Evolutionary conservation across 1,140 invertebrate genomes (phyloP), one percentile per base, ranked within the genome.

Genomic region (Polyergus mexicanus): DNA sequence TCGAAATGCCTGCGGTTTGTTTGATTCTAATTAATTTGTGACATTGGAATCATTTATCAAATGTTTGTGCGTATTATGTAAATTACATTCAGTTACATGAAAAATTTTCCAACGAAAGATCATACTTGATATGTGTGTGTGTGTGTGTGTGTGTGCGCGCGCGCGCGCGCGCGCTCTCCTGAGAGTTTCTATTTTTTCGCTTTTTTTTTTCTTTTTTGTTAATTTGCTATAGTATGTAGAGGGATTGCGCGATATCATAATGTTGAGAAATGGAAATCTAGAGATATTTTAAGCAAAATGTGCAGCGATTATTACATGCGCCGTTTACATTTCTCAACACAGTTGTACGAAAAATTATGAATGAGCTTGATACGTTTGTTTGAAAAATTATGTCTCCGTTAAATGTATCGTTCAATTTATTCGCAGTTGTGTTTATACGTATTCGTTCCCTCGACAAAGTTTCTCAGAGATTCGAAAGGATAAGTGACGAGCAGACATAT

Each of bases 1-100:
- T 71, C 74, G 80, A 76, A 88, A 88, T 88, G 72, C 65, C 58
- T 84, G 87, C 16, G 87, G 87, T 66, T 71, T 44, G 44, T 81
- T 65, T 71, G 68, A 88, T 84, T 72, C 54, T 35, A 22, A 22
- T 69, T 65, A 32, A 38, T 63, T 8, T 13, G 7, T 6, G 38
- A 65, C 25, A 47, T 77, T 47, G 19, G 47, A 60, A 38, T 51
- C 41, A 22, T 80, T 80, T 68, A 68, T 22, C 25, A n/a, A n/a
- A n/a, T n/a, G n/a, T 68, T 78, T 68, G 65, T 65, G 25, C 62
- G n/a, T 13, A 10, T 38, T 68, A 35, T 47, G 41, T 41, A 35
- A 47, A 68, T 68, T 76, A 66, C 25, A 65, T 65, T 51, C 19
- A 19, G 6, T 1, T 65, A 35, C 11, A 19, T 38, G 22, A n/a